Evolutionary conservation across 2,113 vertebrate species (phyloP).

Genomic region (Phyllostomus discolor): DNA sequence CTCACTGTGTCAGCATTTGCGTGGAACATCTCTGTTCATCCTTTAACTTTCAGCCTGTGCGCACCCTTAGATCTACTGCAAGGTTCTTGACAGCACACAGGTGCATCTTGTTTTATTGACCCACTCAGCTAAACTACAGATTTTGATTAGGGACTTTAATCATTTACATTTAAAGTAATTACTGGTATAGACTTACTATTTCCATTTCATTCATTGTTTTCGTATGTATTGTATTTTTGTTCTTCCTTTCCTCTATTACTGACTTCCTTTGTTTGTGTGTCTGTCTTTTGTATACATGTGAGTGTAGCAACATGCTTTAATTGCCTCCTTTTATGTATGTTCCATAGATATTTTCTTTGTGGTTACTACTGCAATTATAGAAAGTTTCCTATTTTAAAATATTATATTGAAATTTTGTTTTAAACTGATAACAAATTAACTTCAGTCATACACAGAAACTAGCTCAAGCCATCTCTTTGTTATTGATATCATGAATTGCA

Average conservation of each 20-base stretch:
- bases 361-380: not conserved
- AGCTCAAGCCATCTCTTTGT: not conserved
- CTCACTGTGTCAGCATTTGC: not conserved
- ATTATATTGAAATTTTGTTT: not conserved
- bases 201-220: not conserved
- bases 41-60: not conserved
- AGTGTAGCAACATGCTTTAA: not conserved
- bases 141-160: not conserved
- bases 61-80: too few relatives aligned
- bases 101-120: not conserved
- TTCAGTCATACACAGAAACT: not conserved
- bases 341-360: not conserved
- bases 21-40: not conserved
- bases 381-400: not conserved
- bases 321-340: not conserved
- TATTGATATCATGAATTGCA: not conserved
- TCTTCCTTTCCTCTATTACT: not conserved
- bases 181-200: not conserved
- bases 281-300: too few relatives aligned
- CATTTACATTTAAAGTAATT: not conserved
- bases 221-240: not conserved
- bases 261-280: not conserved
- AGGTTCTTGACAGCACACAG: not conserved
- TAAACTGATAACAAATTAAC: not conserved
- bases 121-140: not conserved